Evolutionary conservation across 2,797 vertebrate genomes (phyloP), one percentile per base, ranked within the genome.

Genomic region (Micropoecilia bifurca): DNA sequence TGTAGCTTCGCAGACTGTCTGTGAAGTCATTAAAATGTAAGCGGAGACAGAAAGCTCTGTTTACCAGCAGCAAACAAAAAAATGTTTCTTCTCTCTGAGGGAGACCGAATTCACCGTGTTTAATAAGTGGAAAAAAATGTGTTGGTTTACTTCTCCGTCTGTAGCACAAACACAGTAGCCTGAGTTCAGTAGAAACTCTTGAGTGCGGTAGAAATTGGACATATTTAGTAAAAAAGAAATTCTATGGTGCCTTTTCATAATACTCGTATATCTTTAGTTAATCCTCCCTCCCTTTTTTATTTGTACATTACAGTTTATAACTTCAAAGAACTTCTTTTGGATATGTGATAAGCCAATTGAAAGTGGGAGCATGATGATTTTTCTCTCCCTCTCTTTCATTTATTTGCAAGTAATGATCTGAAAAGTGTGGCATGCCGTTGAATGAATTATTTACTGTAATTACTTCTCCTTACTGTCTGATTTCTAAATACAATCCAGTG

Each of bases 11-110:
- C 77, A 87, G 80, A 87, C 81, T 74, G 48, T 68, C 30, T 55
- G 76, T 74, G 76, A 82, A 28, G 53, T 50, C 12, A 66, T 50
- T 77, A 79, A 72, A 74, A 72, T 74, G 75, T 71, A 74, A 80
- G 86, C 71, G 50, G 63, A 84, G 71, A 89, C 85, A 84, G 84
- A 86, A 75, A 71, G 47, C 78, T 85, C 33, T 79, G 36, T 88
- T 83, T 86, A 74, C 72, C 33, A 68, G 76, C 59, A 63, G 74
- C 80, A 71, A 73, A 79, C 82, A 73, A 74, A 68, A 68, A 53
- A 36, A 53, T 74, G 74, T 77, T 69, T 53, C 83, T 39, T 75
- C 53, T 86, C 71, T 83, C 75, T 59, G 77, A 75, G 30, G 6
- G 39, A 71, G 69, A 66, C 61, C 6, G 18, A 22, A 20, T 39